Evolutionary conservation across 2,113 vertebrate genomes (phyloP).

Genomic region (Istiophorus platypterus): DNA sequence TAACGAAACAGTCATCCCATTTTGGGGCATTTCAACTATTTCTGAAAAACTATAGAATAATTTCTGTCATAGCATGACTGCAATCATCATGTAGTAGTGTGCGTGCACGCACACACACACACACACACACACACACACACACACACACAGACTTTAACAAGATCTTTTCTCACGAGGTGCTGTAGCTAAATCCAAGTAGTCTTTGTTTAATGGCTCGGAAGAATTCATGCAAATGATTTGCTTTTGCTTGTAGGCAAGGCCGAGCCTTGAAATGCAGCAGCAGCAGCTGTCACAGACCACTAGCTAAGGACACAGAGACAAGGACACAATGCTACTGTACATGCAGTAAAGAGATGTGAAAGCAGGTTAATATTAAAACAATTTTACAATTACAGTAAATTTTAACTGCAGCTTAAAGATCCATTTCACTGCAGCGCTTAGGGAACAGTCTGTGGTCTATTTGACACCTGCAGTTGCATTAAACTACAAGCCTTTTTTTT

Average conservation of each 20-base stretch:
- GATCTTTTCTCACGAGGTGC: conserved; percentile 8
- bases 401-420: conserved; percentile 58
- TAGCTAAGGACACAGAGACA: conserved; percentile 38
- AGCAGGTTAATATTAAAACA: conserved; percentile 43
- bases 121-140: not conserved
- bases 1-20: conserved; percentile 21
- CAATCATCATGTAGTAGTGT: not conserved
- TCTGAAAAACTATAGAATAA: not conserved
- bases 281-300: conserved; percentile 25
- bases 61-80: conserved; percentile 9
- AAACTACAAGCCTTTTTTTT: conserved; percentile 17
- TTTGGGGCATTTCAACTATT: not conserved
- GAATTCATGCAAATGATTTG: conserved; percentile 61
- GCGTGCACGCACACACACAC: not conserved
- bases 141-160: not conserved
- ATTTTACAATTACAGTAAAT: conserved; percentile 57
- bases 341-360: conserved; percentile 20
- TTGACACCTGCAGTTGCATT: conserved; percentile 41
- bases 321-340: conserved; percentile 28
- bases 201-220: conserved; percentile 52
- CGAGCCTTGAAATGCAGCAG: conserved; percentile 44
- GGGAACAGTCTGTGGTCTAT: conserved; percentile 37
- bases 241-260: conserved; percentile 43
- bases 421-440: conserved; percentile 46
- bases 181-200: conserved; percentile 33